Evolutionary conservation across 2,888 invertebrate genomes (phyloP), one percentile per base, ranked within the genome.

Genomic region (Pristionchus arcanus): DNA sequence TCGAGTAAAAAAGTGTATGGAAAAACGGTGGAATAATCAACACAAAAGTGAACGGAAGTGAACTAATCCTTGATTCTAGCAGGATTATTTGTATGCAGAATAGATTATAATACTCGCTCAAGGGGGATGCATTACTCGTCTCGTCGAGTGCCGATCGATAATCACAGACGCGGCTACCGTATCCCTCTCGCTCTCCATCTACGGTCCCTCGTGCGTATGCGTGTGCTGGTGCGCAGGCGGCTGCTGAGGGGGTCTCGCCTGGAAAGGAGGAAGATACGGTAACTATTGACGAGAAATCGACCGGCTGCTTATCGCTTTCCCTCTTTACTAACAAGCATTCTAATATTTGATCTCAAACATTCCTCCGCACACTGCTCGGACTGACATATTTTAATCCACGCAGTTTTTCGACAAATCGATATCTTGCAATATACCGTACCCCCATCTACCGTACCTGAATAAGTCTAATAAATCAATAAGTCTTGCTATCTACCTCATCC

Each of bases 181-280:
- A 85, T 59, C 28, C 81, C 28, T 21, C 28, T 21, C 74, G 1
- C n/a, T 81, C 37, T 15, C 77, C 5, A 42, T 77, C 55, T 63
- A 85, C 55, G 59, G 84, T 55, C 84, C 84, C 84, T 85, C 84
- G 84, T 85, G 84, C 34, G 34, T 59, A 37, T 85, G 84, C 49
- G 21, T 15, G 49, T 49, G 53, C 53, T 49, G 42, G 13, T 49
- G 42, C 42, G 42, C 42, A 9, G 49, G 53, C n/a, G 83, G 53
- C 25, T 21, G n/a, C 83, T 83, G 83, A 34, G 59, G 84, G n/a
- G 59, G 84, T 34, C 59, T 31, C 55, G 59, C 34, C 84, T 85
- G 84, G 63, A 59, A 59, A 42, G 5, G 21, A n/a, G n/a, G 11
- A 25, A 31, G 34, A 31, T 42, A 42, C 81, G 0, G 49, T 42